These are phyloP conservation scores for Albula glossodonta DNA, from an alignment of 2,113 vertebrate genomes.

Conservation along the genomic window DNA sequence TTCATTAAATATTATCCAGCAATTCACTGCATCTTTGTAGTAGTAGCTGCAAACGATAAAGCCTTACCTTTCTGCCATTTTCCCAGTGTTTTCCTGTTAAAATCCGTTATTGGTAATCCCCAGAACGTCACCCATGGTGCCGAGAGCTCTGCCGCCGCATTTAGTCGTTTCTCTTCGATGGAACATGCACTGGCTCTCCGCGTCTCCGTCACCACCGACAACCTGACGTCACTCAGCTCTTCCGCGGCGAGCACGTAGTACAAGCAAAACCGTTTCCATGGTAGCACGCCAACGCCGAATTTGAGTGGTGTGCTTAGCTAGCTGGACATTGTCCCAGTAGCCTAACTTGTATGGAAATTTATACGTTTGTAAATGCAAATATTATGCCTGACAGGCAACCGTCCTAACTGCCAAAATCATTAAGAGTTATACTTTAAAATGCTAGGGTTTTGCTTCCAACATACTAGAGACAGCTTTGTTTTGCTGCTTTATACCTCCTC, in stretches of 20 bases:
- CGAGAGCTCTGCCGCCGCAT: constrained; percentile 40
- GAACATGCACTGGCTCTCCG: constrained; percentile 47
- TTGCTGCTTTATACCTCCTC: not conserved
- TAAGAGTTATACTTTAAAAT: not conserved
- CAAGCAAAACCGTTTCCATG: constrained; percentile 38
- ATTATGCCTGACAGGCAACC: not conserved
- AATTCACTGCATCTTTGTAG: not conserved
- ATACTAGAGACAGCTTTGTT: not conserved
- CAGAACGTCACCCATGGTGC: constrained; percentile 46
- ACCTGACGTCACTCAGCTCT: constrained; percentile 51
- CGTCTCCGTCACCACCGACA: constrained; percentile 55
- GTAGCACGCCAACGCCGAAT: constrained; percentile 34
- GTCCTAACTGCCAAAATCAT: not conserved
- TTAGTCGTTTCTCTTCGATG: constrained; percentile 27
- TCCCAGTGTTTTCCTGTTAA: constrained; percentile 32
- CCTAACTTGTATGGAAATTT: not conserved
- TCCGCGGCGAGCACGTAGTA: constrained; percentile 15
- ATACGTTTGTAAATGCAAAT: not conserved
- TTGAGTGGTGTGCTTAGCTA: not conserved
- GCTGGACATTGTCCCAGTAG: too few species aligned
- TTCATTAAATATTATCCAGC: not conserved
- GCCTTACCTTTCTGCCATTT: constrained; percentile 51
- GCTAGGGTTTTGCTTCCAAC: not conserved
- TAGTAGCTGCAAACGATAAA: not conserved
- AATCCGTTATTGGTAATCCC: constrained; percentile 46